Conservation (phyloP, 1,140 invertebrate genomes). For the Diprion similis region DNA sequence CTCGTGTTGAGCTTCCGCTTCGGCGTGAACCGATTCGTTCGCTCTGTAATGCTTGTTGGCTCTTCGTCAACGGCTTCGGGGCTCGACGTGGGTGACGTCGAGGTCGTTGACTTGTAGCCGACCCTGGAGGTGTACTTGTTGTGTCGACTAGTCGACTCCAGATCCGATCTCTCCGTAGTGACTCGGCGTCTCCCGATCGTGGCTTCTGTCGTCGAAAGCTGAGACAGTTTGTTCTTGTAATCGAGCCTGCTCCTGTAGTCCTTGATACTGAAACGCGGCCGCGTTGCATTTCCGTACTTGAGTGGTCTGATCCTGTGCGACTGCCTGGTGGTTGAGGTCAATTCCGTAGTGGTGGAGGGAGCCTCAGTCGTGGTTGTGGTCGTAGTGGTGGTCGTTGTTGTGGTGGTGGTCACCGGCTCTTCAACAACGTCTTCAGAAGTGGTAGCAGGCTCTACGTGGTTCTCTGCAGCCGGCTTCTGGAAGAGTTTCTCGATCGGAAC, state of each 20-base stretch:
- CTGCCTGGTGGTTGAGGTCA: slow-evolving; percentile 33
- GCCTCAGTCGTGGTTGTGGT: slow-evolving; percentile 24
- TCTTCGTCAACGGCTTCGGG: slow-evolving; percentile 16
- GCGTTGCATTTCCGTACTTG: slow-evolving; percentile 49
- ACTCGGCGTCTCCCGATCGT: slow-evolving; percentile 21
- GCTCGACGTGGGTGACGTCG: slow-evolving; percentile 30
- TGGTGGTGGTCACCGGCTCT: slow-evolving; percentile 35
- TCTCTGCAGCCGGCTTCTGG: slow-evolving; percentile 40
- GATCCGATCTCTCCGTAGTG: slow-evolving; percentile 20
- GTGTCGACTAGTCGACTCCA: neutral
- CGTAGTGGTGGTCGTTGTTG: slow-evolving; percentile 35
- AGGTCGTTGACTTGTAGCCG: slow-evolving; percentile 44
- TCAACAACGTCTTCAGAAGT: slow-evolving; percentile 32
- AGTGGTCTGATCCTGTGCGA: slow-evolving; percentile 47
- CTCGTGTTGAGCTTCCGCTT: slow-evolving; percentile 44
- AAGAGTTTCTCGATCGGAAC: slow-evolving; percentile 46
- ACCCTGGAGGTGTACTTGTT: slow-evolving; percentile 50
- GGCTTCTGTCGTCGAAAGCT: slow-evolving; percentile 33
- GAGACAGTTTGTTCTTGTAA: slow-evolving; percentile 47
- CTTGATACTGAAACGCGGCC: slow-evolving; percentile 57
- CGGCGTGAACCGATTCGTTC: slow-evolving; percentile 43
- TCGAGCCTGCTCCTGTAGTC: slow-evolving; percentile 60
- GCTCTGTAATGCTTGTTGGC: slow-evolving; percentile 40
- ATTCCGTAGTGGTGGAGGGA: slow-evolving; percentile 18
- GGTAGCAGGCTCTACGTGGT: slow-evolving; percentile 16